Base-by-base conservation (phyloP, 2,113 vertebrate genomes). In the Lepidothrix coronata region DNA sequence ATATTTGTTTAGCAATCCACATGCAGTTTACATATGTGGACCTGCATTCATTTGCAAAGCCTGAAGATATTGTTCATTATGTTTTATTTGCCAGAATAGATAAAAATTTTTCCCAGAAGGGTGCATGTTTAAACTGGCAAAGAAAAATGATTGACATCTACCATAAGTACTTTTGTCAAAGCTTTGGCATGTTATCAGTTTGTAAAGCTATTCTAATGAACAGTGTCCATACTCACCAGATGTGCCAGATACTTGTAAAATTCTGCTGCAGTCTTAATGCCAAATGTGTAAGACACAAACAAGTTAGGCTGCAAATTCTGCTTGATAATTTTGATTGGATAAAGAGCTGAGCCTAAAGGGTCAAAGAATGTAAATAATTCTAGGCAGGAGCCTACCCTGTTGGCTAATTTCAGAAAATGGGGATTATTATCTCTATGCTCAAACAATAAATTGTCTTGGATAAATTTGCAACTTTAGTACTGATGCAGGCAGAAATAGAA, bases 141-240 rank as follows among this genome's bases (percentile, higher is more conserved):
- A 80, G 78, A 73, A 93, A 93, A 94, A 91, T 93, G 88, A 95
- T 51, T 94, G 88, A 65, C 89, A 80, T 86, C 66, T 95, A 94
- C 78, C 96, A 80, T 91, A 93, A 97, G 89, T 89, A 93, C 58
- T 97, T 97, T 97, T 96, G 85, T 96, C 91, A 96, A 92, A 68
- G 49, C 76, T 93, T 86, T 94, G 95, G 85, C 37, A 27, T 71
- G 72, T 81, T 94, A 86, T 85, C 75, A 76, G 46, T 81, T 92
- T 88, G 30, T 62, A 94, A 90, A 88, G 89, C 44, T 92, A 43
- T 93, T 95, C 90, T 96, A 96, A 96, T 88, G 44, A 85, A 78
- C 59, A 91, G 44, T 37, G 74, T 31, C 62, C 71, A 77, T 39
- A 52, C 37, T 92, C 93, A 66, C 82, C 91, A 96, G 89, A 94